Evolutionary conservation across 1,140 invertebrate species (phyloP), one percentile per base, ranked within the genome.

Genomic region (Drosophila sucinea): DNA sequence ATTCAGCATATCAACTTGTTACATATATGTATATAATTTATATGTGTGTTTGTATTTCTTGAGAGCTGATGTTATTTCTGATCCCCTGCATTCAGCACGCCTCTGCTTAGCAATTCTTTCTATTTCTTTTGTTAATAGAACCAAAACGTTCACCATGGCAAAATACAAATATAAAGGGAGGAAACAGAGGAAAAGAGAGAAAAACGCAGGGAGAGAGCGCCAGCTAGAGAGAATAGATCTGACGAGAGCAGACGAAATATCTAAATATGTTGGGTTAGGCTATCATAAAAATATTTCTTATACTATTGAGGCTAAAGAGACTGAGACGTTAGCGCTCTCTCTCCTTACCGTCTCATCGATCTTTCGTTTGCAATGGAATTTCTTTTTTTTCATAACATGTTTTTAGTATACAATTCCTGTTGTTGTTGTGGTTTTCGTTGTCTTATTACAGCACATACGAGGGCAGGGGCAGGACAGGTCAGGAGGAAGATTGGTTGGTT

Each of bases 301-400:
- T 78, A 77, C 27, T 47, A 77, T 62, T 62, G 60, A 74, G 57
- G 33, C 56, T 56, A 44, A 67, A 82, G 75, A 84, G 81, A 47
- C 44, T 8, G 6, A 51, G 44, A 25, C 23, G 7, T 8, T 71
- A 66, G 66, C 76, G 82, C 86, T 86, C 78, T 86, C 65, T 78
- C 68, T 74, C 70, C n/a, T 17, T 23, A 44, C n/a, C 2, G n/a
- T 44, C 41, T 60, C 25, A 41, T 7, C 17, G 60, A 71, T 77
- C 79, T 82, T 86, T 86, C 87, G 83, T 87, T 86, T 87, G 82
- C 82, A 87, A 87, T 86, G 82, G 82, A 86, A 86, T 86, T 86
- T 86, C 82, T 86, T 86, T 86, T 79, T 86, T 86, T 86, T 86
- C 83, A 87, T 87, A 86, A 86, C 83, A 86, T 87, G 83, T 86